A percentile compares a stretch with the other conserved stretches of the same genome.
These are phyloP conservation scores for Limnephilus auricula DNA, from an alignment of 2,888 invertebrate genomes.

Conservation along the genomic window DNA sequence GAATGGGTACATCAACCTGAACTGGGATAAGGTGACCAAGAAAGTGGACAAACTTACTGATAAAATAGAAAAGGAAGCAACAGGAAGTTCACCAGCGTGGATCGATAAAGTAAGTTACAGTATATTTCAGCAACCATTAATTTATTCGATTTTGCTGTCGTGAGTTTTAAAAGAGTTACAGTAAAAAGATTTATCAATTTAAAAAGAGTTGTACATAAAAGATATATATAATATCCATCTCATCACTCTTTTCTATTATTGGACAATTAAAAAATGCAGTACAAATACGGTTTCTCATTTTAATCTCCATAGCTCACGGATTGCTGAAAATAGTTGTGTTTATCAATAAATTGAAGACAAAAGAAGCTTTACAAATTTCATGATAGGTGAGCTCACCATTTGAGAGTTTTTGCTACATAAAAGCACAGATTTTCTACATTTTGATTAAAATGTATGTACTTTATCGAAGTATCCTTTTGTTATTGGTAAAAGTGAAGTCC, in stretches of 20 bases:
- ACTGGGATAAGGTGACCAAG: slow-evolving; percentile 92
- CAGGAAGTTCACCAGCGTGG: slow-evolving; percentile 86
- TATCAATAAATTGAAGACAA: background rate
- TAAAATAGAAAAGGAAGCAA: slow-evolving; percentile 88
- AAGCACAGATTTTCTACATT: background rate
- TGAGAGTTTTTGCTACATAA: background rate
- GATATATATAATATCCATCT: background rate
- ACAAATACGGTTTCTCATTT: background rate
- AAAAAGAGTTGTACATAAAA: no score
- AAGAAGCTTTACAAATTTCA: background rate
- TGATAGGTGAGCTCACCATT: background rate
- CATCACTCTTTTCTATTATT: background rate
- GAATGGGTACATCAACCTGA: slow-evolving; percentile 93
- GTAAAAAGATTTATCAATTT: no score
- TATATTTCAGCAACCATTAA: background rate
- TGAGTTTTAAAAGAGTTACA: no score
- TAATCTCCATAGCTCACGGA: no score
- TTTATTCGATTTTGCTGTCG: background rate
- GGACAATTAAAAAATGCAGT: background rate
- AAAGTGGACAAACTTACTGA: slow-evolving; percentile 90
- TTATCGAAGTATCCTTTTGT: background rate
- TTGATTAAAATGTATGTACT: background rate
- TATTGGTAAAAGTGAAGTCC: background rate
- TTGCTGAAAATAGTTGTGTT: background rate
- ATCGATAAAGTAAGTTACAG: slow-evolving; percentile 84